Evolutionary conservation across 2,113 vertebrate genomes (phyloP), one percentile per base, ranked within the genome.

Genomic region (Erythrocebus patas): DNA sequence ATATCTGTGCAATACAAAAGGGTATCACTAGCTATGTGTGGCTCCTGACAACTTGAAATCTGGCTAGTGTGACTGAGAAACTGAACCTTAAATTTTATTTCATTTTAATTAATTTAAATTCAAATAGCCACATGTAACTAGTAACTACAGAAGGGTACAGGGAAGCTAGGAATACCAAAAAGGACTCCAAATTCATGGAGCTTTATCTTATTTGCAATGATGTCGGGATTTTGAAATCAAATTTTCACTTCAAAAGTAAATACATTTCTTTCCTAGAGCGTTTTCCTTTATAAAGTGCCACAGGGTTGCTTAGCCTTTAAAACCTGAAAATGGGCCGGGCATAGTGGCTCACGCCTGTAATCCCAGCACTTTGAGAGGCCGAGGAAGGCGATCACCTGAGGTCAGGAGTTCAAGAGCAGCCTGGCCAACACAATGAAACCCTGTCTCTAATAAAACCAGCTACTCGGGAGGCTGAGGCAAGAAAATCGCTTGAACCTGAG

Each of bases 181-280:
- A 90, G 45, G 14, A 18, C 20, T 85, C 22, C 38, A 61, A 32
- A 86, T 61, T 61, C 11, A 38, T 16, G 50, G 50, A 81, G 27
- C 2, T 70, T 30, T 78, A 57, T 91, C 16, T 88, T 59, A 84
- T 80, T 45, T 68, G 61, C 52, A 76, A 83, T 23, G 10, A 59
- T 14, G 23, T 27, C 20, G 52, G 43, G 13, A 43, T 86, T 91
- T 70, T 57, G 20, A 85, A 91, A 59, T 61, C 25, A 85, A 45
- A 87, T 55, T 52, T 75, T 45, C 40, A 66, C 79, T 76, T 81
- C 38, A 93, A 79, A 95, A 85, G 25, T 23, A 83, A 86, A 70
- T 5, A 81, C 12, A 40, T 23, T 80, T 66, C 68, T 94, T 88
- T 91, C 40, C 59, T 85, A 5, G 35, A 40, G 89, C 12, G 52